Conservation (phyloP, 2,797 vertebrate genomes). For the Pitangus sulphuratus region DNA sequence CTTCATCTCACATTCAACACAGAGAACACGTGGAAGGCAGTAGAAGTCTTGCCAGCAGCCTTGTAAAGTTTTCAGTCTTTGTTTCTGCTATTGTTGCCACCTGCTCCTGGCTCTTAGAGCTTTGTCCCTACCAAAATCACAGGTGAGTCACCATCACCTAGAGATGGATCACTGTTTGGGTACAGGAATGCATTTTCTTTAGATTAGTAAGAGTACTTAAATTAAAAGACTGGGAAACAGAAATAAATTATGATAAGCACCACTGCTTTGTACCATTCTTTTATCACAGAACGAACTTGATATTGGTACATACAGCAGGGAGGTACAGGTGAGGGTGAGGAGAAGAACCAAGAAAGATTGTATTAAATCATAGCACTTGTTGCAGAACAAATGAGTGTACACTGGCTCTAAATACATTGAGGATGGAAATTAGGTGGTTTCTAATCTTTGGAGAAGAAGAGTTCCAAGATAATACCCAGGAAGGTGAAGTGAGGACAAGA, state of each 20-base stretch:
- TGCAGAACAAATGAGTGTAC: background rate
- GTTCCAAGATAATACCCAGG: background rate
- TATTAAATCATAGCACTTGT: background rate
- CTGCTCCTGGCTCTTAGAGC: background rate
- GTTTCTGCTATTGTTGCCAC: background rate
- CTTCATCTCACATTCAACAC: background rate
- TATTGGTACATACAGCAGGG: background rate
- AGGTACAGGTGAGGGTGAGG: background rate
- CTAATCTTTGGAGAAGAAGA: background rate
- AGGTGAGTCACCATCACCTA: background rate
- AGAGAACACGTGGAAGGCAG: background rate
- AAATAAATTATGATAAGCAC: background rate
- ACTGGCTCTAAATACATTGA: background rate
- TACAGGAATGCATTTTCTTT: background rate
- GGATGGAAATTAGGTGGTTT: conserved; percentile 36
- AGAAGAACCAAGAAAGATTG: background rate
- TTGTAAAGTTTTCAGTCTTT: background rate
- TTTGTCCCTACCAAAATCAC: background rate
- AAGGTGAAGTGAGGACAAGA: conserved; percentile 13
- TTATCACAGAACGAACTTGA: background rate
- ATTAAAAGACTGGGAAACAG: background rate
- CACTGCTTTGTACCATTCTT: background rate
- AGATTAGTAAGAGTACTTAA: background rate
- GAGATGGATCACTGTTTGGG: background rate
- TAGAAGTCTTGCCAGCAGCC: background rate